Evolutionary conservation across 2,888 invertebrate species (phyloP).

Genomic region (Lithodes maja): DNA sequence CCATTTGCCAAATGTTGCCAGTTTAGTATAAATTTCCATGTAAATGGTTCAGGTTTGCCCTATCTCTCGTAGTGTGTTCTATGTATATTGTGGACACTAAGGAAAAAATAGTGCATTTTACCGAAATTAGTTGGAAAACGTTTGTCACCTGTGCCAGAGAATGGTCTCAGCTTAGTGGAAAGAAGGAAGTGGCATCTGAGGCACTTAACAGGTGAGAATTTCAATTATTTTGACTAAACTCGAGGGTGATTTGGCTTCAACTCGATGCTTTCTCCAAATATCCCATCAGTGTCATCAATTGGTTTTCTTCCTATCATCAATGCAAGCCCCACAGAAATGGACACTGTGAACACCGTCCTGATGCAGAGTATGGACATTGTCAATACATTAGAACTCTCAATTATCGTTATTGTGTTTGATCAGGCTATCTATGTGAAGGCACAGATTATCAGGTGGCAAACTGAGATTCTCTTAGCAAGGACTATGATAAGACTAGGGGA

Average conservation of each 20-base stretch:
- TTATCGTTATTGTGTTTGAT: slow-evolving; percentile 11
- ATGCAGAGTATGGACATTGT: neutral
- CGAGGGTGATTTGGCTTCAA: slow-evolving; percentile 1
- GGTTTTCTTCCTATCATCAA: slow-evolving; percentile 4
- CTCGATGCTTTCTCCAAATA: neutral
- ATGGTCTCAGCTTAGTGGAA: too few relatives aligned
- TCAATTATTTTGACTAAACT: too few relatives aligned
- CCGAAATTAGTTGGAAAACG: too few relatives aligned
- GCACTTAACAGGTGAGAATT: too few relatives aligned
- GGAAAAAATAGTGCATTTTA: too few relatives aligned
- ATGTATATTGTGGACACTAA: too few relatives aligned
- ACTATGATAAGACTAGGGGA: neutral
- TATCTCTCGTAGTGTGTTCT: too few relatives aligned
- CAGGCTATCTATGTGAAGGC: slow-evolving; percentile 6
- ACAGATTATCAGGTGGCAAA: slow-evolving; percentile 9
- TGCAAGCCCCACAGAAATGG: slow-evolving; percentile 16
- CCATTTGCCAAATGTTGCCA: too few relatives aligned
- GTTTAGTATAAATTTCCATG: too few relatives aligned
- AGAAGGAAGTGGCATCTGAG: too few relatives aligned
- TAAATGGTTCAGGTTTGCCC: too few relatives aligned
- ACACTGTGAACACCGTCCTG: slow-evolving; percentile 3
- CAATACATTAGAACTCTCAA: neutral
- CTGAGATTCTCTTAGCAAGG: slow-evolving; percentile 1
- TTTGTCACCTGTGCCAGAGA: too few relatives aligned
- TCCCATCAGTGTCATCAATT: neutral